Evolutionary conservation across 2,797 vertebrate species (phyloP).

Genomic region (Centropyge bicolor): DNA sequence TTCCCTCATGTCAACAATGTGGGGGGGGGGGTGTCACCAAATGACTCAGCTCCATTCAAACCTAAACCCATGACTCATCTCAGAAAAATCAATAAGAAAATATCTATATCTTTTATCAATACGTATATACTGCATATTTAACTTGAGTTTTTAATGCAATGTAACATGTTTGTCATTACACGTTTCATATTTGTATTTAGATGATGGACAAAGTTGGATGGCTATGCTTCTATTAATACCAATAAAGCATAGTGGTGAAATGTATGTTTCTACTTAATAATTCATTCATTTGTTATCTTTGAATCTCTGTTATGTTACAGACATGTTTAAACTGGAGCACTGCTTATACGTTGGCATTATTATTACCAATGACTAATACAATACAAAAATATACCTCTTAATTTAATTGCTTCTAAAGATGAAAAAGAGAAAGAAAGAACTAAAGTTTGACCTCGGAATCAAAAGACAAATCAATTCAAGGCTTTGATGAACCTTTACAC

Average conservation of each 20-base stretch:
- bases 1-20: neutral
- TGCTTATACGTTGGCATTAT: neutral
- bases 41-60: conserved; percentile 18
- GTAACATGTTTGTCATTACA: too few relatives aligned
- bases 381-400: neutral
- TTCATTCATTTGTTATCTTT: neutral
- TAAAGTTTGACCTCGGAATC: conserved; percentile 7
- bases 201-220: neutral
- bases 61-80: neutral
- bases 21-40: too few relatives aligned
- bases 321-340: neutral
- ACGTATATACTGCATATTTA: too few relatives aligned
- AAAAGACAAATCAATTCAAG: conserved; percentile 23
- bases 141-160: neutral
- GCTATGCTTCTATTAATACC: too few relatives aligned
- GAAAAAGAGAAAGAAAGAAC: conserved; percentile 2
- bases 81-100: neutral
- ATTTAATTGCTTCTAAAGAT: neutral
- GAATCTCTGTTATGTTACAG: neutral
- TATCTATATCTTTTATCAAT: too few relatives aligned
- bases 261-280: neutral
- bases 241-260: neutral
- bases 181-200: neutral
- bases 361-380: neutral
- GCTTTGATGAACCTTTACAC: neutral